Evolutionary conservation across 2,113 vertebrate genomes (phyloP), one percentile per base, ranked within the genome.

Genomic region (Melanerpes aurifrons): DNA sequence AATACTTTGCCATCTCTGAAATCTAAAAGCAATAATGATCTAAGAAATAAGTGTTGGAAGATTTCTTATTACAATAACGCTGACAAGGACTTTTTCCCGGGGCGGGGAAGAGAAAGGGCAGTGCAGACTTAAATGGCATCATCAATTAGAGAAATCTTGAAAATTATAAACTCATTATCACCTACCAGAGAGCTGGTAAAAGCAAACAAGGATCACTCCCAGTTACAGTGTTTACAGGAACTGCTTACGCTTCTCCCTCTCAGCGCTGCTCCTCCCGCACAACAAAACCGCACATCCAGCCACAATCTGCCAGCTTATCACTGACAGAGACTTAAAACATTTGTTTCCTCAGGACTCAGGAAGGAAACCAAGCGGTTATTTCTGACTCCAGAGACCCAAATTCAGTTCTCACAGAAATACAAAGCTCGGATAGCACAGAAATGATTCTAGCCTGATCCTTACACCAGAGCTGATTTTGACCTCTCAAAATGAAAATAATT

Each of bases 81-180:
- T 87, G 78, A 92, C 56, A 88, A 66, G 43, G 69, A 76, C 31
- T 70, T 94, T 94, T 90, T 87, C 85, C 70, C 64, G 86, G 72
- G 64, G 70, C 62, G 95, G 86, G 91, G 1, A 53, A 53, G 37
- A 40, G 40, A 12, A 53, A 24, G 10, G 11, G 77, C 70, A 89
- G 21, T 12, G 75, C 48, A 25, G 68, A 94, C 32, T 91, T 35
- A 62, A 80, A 95, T 3, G 6, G 69, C 37, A 31, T 72, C 95
- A 96, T 87, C 63, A 40, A 72, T 59, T 86, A 86, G 69, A 85
- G 92, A 95, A 96, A 95, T 77, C 82, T 87, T 79, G 69, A 75
- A 88, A 93, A 94, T 87, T 86, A 87, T 82, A 72, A 93, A 67
- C 84, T 87, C 86, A 95, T 92, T 92, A 78, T 8, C 54, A 94